Conservation (phyloP, 2,797 vertebrate species). For the Sarcoramphus papa region DNA sequence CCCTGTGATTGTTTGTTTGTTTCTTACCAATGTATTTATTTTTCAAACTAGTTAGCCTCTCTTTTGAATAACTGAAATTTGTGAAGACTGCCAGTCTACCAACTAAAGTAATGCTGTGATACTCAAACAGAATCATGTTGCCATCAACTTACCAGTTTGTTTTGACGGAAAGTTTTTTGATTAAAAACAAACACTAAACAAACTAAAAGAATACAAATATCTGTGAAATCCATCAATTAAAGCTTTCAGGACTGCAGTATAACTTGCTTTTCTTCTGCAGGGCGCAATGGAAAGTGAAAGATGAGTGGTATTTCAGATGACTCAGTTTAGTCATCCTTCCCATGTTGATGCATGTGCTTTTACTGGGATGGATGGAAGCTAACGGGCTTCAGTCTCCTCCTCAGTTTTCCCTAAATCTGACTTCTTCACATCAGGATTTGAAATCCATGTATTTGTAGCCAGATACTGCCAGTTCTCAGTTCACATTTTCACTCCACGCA, state of each 20-base stretch:
- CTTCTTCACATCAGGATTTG: background rate
- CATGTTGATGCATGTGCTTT: background rate
- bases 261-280: background rate
- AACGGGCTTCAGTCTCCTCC: background rate
- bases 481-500: rapidly evolving
- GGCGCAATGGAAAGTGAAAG: background rate
- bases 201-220: background rate
- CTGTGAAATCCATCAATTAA: background rate
- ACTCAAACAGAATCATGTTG: background rate
- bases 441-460: background rate
- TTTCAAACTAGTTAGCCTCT: background rate
- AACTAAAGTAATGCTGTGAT: background rate
- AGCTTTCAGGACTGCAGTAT: background rate
- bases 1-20: background rate
- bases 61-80: background rate
- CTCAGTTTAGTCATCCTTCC: background rate
- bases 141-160: background rate
- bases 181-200: background rate
- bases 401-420: background rate
- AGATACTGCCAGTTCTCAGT: background rate
- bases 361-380: background rate
- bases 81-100: background rate
- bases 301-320: background rate
- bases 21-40: background rate
- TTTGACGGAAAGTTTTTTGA: background rate